Evolutionary conservation across 2,888 invertebrate species (phyloP), one percentile per base, ranked within the genome.

Genomic region (Hypomecis punctinalis): DNA sequence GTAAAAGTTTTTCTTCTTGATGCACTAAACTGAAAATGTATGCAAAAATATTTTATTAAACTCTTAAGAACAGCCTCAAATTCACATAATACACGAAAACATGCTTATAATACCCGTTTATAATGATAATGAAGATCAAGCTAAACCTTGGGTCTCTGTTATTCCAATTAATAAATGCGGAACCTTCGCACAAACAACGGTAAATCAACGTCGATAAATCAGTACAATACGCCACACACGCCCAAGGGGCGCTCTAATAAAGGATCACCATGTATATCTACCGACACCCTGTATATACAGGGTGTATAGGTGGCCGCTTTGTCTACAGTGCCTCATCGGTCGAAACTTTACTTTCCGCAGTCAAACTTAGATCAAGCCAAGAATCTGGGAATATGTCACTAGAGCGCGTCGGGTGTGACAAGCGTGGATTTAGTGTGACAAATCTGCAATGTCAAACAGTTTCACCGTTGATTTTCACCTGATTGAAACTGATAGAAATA

Each of bases 291-390:
- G 55, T 56, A 54, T 43, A 43, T 52, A 49, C 49, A 37, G 11
- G n/a, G 37, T 64, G 73, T 74, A 75, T 85, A 84, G 85, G 81
- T 84, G 85, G 84, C 78, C 80, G 80, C 81, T 85, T 89, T 88
- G 88, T 89, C 86, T 87, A 81, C 82, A 82, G 72, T 76, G 84
- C 82, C 85, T 88, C 89, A 85, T 87, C 84, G 85, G 86, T 79
- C 80, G 77, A 88, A 91, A 91, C 87, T 91, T 91, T 90, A 86
- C 90, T 87, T 88, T 89, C 89, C 87, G 76, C 85, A 90, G 86
- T 88, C 88, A 89, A 91, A 91, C 90, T 89, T 90, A 87, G 86
- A 90, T 90, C 89, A 86, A 83, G 83, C 80, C 74, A 78, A 78
- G 82, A 83, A 85, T 84, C 82, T 84, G 76, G 68, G 71, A 70